Conservation (phyloP, 2,797 vertebrate genomes). For the Hippopotamyrus pictus region DNA sequence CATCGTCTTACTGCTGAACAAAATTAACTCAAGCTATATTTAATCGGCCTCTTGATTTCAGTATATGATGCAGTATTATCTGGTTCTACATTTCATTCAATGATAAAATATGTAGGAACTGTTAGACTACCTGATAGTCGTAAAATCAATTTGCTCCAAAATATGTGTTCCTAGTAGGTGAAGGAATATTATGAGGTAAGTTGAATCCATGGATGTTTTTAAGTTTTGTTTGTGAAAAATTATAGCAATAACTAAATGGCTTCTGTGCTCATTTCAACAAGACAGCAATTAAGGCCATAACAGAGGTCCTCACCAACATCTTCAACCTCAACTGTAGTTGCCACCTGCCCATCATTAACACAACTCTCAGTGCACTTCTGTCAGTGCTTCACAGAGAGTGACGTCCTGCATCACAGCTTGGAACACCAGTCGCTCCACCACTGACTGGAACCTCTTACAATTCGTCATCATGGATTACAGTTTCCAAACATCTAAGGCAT, state of each 20-base stretch:
- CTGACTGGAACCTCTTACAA: background rate
- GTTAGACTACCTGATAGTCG: background rate
- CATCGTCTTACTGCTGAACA: background rate
- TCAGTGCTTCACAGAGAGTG: background rate
- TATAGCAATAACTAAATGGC: no score
- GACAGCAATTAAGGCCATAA: background rate
- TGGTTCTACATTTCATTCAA: background rate
- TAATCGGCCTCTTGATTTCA: background rate
- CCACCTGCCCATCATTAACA: background rate
- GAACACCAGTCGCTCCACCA: background rate
- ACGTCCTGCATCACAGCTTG: background rate
- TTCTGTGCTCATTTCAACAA: no score
- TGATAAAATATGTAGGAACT: background rate
- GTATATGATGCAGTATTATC: background rate
- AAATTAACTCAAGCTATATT: conserved; percentile 1
- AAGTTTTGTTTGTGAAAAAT: no score
- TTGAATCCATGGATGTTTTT: background rate
- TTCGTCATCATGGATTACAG: background rate
- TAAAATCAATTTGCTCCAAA: background rate
- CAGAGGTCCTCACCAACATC: background rate
- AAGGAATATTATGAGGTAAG: background rate
- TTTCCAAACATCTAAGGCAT: background rate
- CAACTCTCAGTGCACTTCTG: background rate
- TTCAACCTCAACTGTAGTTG: background rate
- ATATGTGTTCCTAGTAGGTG: background rate